A percentile compares a stretch with the other conserved stretches of the same genome.
Conservation (phyloP, 1,140 invertebrate genomes). For the Magallana angulata region DNA sequence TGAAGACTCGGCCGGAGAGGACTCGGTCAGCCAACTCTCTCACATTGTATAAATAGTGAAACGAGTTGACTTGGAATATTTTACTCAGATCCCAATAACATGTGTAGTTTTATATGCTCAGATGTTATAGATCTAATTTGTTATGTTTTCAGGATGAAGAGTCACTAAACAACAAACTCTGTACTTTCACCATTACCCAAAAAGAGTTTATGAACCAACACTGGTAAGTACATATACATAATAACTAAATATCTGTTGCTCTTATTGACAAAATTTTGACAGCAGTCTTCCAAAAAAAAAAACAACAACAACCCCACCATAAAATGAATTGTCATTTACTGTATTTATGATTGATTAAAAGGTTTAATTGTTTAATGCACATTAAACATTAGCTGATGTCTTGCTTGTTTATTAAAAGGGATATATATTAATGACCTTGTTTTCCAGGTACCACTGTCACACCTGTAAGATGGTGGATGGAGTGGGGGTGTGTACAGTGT, state of each 20-base stretch:
- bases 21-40: slow-evolving; percentile 84
- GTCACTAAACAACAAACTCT: slow-evolving; percentile 92
- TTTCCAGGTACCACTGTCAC: slow-evolving; percentile 94
- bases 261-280: too few species aligned
- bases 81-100: too few species aligned
- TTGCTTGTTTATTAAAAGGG: too few species aligned
- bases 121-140: slow-evolving; percentile 37
- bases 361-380: too few species aligned
- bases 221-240: slow-evolving; percentile 79
- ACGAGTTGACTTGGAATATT: neutral
- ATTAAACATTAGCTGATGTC: too few species aligned
- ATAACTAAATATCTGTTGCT: too few species aligned
- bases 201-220: slow-evolving; percentile 99
- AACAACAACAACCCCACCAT: too few species aligned
- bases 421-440: neutral
- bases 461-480: slow-evolving; percentile 99
- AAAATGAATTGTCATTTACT: too few species aligned
- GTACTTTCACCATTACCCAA: slow-evolving; percentile 97
- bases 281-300: too few species aligned
- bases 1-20: slow-evolving; percentile 94
- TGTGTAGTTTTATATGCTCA: neutral
- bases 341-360: too few species aligned
- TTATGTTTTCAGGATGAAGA: slow-evolving; percentile 89
- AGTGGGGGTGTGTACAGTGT: slow-evolving; percentile 97
- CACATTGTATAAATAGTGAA: neutral